Percentiles rank a stretch among this genome's conserved stretches.
phyloP scores from a whole-genome alignment of 2,888 invertebrate genomes.

The Caenorhabditis sp. region DNA sequence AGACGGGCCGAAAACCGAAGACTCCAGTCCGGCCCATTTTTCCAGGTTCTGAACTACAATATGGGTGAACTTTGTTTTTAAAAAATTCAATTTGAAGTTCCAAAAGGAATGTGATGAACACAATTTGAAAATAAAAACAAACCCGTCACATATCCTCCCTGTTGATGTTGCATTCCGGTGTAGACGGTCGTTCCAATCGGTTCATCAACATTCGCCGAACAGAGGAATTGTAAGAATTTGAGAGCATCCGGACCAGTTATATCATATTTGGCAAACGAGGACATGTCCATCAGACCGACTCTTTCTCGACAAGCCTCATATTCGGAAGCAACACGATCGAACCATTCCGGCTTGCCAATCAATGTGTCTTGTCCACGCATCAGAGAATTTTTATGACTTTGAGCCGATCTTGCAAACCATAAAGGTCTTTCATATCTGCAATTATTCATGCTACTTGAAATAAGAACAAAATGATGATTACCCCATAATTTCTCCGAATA shows the following conservation, averaged over 20 bases:
- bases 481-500: constrained; percentile 96
- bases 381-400: constrained; percentile 40
- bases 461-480: neutral
- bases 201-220: constrained; percentile 94
- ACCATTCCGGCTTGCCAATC: constrained; percentile 89
- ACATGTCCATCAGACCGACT: constrained; percentile 92
- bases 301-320: constrained; percentile 92
- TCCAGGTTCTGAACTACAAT: too few relatives aligned
- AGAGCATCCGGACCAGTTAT: constrained; percentile 85
- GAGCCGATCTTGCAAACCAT: constrained; percentile 80
- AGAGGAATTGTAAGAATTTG: constrained; percentile 86
- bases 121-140: too few relatives aligned
- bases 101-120: too few relatives aligned
- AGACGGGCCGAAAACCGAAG: too few relatives aligned
- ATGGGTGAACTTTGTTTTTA: too few relatives aligned
- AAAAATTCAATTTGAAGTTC: too few relatives aligned
- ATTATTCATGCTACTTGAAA: too few relatives aligned
- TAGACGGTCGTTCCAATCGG: constrained; percentile 91
- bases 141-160: constrained; percentile 88
- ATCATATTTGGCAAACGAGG: constrained; percentile 94
- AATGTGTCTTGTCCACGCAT: constrained; percentile 82
- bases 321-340: constrained; percentile 80
- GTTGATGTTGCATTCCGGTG: constrained; percentile 94
- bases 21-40: too few relatives aligned
- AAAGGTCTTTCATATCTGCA: constrained; percentile 85